A percentile compares a stretch with the other conserved stretches of the same genome.
These are phyloP conservation scores for Rotaria sp. DNA, from an alignment of 2,888 invertebrate species.

Conservation along the genomic window DNA sequence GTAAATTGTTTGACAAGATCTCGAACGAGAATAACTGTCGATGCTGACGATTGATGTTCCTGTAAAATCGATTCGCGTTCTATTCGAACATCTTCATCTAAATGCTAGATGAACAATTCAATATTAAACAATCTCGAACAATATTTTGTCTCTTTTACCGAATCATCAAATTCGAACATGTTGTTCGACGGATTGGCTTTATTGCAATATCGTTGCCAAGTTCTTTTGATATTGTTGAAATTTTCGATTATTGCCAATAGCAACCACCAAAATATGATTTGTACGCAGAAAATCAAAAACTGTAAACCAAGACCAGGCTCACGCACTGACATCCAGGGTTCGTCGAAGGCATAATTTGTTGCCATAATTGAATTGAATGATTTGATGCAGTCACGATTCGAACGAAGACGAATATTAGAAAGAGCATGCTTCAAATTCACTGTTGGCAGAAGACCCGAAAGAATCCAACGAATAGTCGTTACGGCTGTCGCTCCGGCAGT, in stretches of 20 bases:
- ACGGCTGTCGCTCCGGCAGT: no score
- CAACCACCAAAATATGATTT: background rate
- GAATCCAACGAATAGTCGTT: conserved; percentile 3
- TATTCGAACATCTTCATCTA: conserved; percentile 36
- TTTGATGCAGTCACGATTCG: conserved; percentile 24
- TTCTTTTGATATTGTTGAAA: background rate
- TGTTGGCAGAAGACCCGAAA: conserved; percentile 33
- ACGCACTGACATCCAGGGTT: background rate
- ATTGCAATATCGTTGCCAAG: background rate
- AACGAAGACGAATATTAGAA: conserved; percentile 29
- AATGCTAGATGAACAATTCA: no score
- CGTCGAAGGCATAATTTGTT: background rate
- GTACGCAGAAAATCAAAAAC: background rate
- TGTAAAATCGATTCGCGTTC: conserved; percentile 12
- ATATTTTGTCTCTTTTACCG: no score
- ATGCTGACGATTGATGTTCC: background rate
- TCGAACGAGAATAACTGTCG: conserved; percentile 17
- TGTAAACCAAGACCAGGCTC: background rate
- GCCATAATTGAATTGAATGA: conserved; percentile 25
- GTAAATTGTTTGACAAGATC: conserved; percentile 28
- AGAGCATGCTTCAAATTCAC: conserved; percentile 32
- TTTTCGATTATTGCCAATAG: background rate
- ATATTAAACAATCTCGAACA: no score
- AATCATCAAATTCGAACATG: background rate
- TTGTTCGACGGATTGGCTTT: no score